Conservation (phyloP, 2,113 vertebrate species). For the Syngnathus scovelli region DNA sequence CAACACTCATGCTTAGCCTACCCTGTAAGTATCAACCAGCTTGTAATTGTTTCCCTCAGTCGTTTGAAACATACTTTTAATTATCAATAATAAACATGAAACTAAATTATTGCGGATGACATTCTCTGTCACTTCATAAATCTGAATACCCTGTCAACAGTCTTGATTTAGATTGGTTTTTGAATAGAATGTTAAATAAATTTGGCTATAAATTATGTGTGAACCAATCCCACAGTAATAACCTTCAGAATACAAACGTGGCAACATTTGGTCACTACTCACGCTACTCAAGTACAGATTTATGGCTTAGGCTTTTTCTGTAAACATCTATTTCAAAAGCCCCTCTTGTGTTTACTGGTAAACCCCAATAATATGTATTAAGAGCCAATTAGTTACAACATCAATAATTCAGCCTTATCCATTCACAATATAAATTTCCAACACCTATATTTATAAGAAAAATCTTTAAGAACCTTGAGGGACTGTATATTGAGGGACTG, state of each 20-base stretch:
- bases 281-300: neutral
- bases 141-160: neutral
- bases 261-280: neutral
- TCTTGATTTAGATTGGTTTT: neutral
- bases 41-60: neutral
- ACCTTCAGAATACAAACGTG: slow-evolving; percentile 9
- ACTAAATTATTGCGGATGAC: neutral
- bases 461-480: slow-evolving; percentile 32
- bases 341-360: neutral
- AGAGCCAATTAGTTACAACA: slow-evolving; percentile 48
- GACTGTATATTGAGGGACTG: neutral
- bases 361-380: slow-evolving; percentile 50
- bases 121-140: neutral
- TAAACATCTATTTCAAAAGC: neutral
- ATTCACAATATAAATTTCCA: slow-evolving; percentile 30
- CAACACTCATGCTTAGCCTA: slow-evolving; percentile 48
- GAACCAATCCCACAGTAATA: neutral
- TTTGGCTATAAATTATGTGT: neutral
- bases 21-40: slow-evolving; percentile 51
- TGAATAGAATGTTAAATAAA: neutral
- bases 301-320: neutral
- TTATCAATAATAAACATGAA: neutral
- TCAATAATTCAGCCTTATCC: slow-evolving; percentile 60
- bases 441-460: slow-evolving; percentile 33
- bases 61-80: neutral